Evolutionary conservation across 2,113 vertebrate species (phyloP).

Genomic region (Catharus bicknelli): DNA sequence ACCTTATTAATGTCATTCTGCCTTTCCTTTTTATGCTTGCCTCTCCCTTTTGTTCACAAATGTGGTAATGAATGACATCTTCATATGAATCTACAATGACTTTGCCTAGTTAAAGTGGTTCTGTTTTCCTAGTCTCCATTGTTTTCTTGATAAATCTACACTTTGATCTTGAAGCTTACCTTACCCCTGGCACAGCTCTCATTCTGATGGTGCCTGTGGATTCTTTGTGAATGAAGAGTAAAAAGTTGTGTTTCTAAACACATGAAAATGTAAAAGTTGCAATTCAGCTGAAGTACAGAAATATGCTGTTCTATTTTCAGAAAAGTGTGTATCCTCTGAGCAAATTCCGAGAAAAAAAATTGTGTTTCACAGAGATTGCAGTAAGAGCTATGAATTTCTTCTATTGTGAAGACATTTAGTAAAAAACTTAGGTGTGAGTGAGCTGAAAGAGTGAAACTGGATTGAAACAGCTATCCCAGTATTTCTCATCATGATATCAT

Average conservation of each 20-base stretch:
- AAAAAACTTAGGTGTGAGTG: neutral
- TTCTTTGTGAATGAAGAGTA: slow-evolving; percentile 7
- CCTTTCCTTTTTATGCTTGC: neutral
- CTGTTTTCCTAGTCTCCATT: slow-evolving; percentile 17
- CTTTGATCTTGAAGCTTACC: slow-evolving; percentile 43
- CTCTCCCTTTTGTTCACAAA: neutral
- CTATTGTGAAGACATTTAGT: neutral
- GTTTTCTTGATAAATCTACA: slow-evolving; percentile 44
- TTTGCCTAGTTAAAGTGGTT: neutral
- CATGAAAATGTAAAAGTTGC: neutral
- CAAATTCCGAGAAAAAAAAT: neutral
- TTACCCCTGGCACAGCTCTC: neutral
- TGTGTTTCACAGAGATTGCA: neutral
- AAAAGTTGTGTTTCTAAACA: neutral
- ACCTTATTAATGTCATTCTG: neutral
- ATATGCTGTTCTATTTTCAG: neutral
- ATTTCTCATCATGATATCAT: neutral
- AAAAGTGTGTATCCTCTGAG: neutral
- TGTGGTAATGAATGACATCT: neutral
- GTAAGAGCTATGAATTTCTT: neutral
- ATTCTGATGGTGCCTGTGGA: fast-evolving
- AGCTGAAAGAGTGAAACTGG: neutral
- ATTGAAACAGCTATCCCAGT: neutral
- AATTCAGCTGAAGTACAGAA: neutral
- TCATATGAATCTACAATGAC: neutral